Evolutionary conservation across 2,888 invertebrate species (phyloP).

Genomic region (Malthinus seriepunctatus): DNA sequence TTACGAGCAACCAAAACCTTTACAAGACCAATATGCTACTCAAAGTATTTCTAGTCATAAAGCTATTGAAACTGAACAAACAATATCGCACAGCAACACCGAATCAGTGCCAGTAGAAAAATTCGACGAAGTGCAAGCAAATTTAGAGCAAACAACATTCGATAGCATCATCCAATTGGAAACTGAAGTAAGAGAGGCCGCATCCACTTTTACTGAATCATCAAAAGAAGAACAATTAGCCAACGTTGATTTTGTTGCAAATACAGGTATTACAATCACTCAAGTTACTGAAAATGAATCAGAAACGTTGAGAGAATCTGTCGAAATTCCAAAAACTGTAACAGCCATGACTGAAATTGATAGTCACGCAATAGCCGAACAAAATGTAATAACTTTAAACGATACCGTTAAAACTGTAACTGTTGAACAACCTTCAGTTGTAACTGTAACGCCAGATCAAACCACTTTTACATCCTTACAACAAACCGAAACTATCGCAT

Average conservation of each 20-base stretch:
- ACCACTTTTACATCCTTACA: constrained; percentile 39
- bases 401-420: constrained; percentile 50
- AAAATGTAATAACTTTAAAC: constrained; percentile 54
- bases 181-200: constrained; percentile 51
- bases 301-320: constrained; percentile 47
- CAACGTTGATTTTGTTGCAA: constrained; percentile 52
- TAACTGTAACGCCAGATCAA: constrained; percentile 48
- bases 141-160: constrained; percentile 54
- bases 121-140: constrained; percentile 52
- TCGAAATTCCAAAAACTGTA: constrained; percentile 47
- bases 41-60: constrained; percentile 45
- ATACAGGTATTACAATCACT: constrained; percentile 53
- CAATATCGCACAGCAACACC: constrained; percentile 47
- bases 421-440: constrained; percentile 43
- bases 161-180: constrained; percentile 55
- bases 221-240: constrained; percentile 51
- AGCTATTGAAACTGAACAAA: constrained; percentile 55
- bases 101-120: constrained; percentile 41
- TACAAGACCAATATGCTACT: constrained; percentile 49
- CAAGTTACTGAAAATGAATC: constrained; percentile 58
- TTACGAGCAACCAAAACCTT: constrained; percentile 41
- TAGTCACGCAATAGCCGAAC: constrained; percentile 56
- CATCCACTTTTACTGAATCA: constrained; percentile 51
- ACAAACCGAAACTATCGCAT: constrained; percentile 53
- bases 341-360: constrained; percentile 49